Conservation (phyloP, 2,113 vertebrate genomes). For the Leucopternis melanops region DNA sequence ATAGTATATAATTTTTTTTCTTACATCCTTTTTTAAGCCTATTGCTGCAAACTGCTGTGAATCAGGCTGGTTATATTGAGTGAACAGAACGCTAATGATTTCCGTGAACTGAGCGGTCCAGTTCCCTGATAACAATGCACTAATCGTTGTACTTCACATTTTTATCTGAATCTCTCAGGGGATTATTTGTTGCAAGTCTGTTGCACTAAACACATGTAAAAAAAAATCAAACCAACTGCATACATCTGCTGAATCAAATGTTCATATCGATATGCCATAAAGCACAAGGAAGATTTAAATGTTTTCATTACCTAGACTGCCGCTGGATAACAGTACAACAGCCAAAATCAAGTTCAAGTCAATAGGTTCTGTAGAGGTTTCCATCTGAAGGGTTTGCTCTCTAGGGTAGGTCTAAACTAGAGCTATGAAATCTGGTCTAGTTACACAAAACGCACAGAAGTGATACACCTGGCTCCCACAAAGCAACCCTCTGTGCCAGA, state of each 20-base stretch:
- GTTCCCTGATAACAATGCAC: neutral
- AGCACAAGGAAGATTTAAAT: neutral
- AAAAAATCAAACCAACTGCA: slow-evolving; percentile 6
- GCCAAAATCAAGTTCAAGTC: neutral
- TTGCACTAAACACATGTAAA: neutral
- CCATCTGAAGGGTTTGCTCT: neutral
- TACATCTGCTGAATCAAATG: neutral
- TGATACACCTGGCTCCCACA: neutral
- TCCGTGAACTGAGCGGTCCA: neutral
- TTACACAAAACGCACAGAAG: neutral
- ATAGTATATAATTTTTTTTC: neutral
- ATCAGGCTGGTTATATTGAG: neutral
- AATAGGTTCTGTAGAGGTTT: neutral
- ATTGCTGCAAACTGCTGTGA: neutral
- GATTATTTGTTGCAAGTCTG: neutral
- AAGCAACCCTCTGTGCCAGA: neutral
- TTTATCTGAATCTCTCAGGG: neutral
- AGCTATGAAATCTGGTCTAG: neutral
- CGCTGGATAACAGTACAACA: neutral
- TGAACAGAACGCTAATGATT: neutral
- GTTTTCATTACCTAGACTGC: neutral
- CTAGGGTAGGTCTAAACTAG: neutral
- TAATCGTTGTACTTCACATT: neutral
- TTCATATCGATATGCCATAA: neutral
- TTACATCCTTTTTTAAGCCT: neutral